A percentile compares a stretch with the other conserved stretches of the same genome.
Evolutionary conservation across 2,113 vertebrate species (phyloP).

Genomic region (Atherinomorus stipes): DNA sequence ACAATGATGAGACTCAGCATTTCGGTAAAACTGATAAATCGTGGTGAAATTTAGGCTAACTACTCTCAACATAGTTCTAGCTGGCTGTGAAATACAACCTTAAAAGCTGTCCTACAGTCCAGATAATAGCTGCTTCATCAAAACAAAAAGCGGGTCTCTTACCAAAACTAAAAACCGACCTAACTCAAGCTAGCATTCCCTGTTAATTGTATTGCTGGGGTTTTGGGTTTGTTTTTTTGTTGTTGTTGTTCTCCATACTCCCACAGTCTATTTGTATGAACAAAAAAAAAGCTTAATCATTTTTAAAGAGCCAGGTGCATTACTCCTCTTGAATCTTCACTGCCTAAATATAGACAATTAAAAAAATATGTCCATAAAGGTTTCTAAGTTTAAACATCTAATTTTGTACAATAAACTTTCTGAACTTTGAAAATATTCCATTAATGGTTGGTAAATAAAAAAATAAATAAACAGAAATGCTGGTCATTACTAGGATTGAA

Average conservation of each 20-base stretch:
- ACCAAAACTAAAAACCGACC: conserved; percentile 7
- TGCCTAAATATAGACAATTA: background rate
- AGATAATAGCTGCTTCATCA: no score
- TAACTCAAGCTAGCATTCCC: background rate
- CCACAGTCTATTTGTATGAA: background rate
- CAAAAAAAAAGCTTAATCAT: background rate
- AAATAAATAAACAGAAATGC: no score
- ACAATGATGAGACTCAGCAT: no score
- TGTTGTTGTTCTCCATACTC: background rate
- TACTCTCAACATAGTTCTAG: conserved; percentile 6
- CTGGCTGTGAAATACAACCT: background rate
- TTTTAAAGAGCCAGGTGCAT: background rate
- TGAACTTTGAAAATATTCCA: no score
- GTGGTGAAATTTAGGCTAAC: background rate
- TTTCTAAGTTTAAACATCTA: background rate
- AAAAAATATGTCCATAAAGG: background rate
- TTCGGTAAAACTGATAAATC: background rate
- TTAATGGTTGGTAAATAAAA: no score
- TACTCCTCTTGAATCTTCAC: background rate
- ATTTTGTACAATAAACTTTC: no score
- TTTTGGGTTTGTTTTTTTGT: no score
- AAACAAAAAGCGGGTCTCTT: no score
- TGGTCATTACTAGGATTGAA: no score
- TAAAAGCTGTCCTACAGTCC: no score
- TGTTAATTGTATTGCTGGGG: background rate